Conservation (phyloP, 2,888 invertebrate species). For the Tachina lurida region DNA sequence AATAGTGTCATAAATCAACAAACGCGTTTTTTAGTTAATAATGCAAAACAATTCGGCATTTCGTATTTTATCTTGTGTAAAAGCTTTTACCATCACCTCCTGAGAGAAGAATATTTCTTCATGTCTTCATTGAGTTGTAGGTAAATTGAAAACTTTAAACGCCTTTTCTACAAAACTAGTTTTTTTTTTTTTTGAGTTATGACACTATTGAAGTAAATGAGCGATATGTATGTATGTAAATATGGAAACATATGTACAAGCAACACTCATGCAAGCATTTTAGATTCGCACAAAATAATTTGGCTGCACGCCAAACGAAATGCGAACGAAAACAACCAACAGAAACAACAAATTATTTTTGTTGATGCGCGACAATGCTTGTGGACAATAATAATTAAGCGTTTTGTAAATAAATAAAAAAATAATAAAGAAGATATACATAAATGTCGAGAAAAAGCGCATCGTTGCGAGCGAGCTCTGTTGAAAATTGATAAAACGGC, state of each 20-base stretch:
- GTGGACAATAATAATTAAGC: slow-evolving; percentile 80
- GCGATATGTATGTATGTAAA: not conserved
- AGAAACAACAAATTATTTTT: slow-evolving; percentile 61
- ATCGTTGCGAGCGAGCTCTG: slow-evolving; percentile 6
- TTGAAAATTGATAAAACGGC: not conserved
- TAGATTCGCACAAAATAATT: slow-evolving; percentile 57
- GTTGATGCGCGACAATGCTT: slow-evolving; percentile 71
- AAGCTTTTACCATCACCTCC: no score
- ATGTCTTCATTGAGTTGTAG: no score
- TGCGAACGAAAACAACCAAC: slow-evolving; percentile 40
- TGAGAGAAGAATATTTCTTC: no score
- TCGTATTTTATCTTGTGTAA: no score
- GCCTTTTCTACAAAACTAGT: no score
- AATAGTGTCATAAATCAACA: no score
- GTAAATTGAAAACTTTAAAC: no score
- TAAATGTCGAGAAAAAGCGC: slow-evolving; percentile 33
- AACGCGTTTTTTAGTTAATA: no score
- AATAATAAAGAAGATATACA: not conserved
- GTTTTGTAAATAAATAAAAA: slow-evolving; percentile 74
- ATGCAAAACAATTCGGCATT: no score
- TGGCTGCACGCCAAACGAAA: slow-evolving; percentile 62
- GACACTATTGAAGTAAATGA: no score
- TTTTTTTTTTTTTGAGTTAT: no score
- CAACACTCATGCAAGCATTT: slow-evolving; percentile 7
- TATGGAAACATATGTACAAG: not conserved